Evolutionary conservation across 1,140 invertebrate genomes (phyloP).

Genomic region (Nixonia krombeini): DNA sequence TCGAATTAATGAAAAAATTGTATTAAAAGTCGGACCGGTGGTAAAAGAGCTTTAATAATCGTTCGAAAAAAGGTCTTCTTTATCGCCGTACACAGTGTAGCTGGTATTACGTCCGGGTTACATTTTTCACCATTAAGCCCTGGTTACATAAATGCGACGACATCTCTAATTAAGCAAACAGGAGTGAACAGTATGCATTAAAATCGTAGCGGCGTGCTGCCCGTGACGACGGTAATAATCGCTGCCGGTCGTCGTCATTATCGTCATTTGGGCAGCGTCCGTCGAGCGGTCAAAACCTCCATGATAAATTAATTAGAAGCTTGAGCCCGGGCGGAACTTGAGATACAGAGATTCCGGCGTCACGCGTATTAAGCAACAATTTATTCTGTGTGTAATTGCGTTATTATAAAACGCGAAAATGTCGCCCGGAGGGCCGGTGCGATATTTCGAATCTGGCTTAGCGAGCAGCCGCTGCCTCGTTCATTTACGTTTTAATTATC

Average conservation of each 20-base stretch:
- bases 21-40: too few relatives aligned
- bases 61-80: too few relatives aligned
- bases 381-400: constrained; percentile 30
- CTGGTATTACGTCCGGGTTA: too few relatives aligned
- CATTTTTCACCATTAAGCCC: not conserved
- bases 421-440: constrained; percentile 12
- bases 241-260: constrained; percentile 18
- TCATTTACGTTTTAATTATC: constrained; percentile 46
- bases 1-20: too few relatives aligned
- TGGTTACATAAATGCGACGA: not conserved
- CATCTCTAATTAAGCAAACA: too few relatives aligned
- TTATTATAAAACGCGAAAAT: constrained; percentile 45
- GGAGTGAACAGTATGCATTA: too few relatives aligned
- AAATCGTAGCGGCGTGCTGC: too few relatives aligned
- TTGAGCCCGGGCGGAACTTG: constrained; percentile 24
- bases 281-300: constrained; percentile 22
- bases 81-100: too few relatives aligned
- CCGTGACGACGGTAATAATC: constrained; percentile 26
- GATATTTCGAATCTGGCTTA: constrained; percentile 38
- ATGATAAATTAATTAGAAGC: constrained; percentile 37
- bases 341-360: constrained; percentile 3
- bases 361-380: constrained; percentile 34
- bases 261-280: constrained; percentile 25
- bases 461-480: constrained; percentile 14
- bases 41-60: too few relatives aligned